phyloP scores from a whole-genome alignment of 1,140 invertebrate species.

The Dinoponera quadriceps region DNA sequence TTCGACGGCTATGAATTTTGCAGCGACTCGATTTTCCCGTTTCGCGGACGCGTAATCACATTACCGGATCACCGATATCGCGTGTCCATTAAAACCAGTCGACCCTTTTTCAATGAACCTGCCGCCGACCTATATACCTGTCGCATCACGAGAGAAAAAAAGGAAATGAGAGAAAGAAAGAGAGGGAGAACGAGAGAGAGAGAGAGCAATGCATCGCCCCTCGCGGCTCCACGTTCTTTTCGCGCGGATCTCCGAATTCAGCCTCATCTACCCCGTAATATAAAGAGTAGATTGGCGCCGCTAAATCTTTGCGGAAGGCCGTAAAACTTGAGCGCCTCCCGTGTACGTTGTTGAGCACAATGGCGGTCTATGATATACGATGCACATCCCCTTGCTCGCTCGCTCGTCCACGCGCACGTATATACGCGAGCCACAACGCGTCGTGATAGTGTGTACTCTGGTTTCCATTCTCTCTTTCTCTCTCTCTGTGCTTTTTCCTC shows the following conservation, averaged over 20 bases:
- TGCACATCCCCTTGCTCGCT: constrained; percentile 43
- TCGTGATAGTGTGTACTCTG: constrained; percentile 30
- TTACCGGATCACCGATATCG: constrained; percentile 42
- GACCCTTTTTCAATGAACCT: constrained; percentile 43
- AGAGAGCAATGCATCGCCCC: not conserved
- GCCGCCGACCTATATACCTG: constrained; percentile 32
- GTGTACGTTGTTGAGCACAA: constrained; percentile 53
- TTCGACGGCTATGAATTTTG: constrained; percentile 38
- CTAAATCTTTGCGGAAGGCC: constrained; percentile 63
- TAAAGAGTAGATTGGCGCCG: constrained; percentile 61
- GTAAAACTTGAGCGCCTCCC: constrained; percentile 55
- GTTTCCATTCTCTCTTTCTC: not conserved
- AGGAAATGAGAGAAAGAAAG: no score
- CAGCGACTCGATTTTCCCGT: constrained; percentile 44
- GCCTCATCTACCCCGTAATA: constrained; percentile 48
- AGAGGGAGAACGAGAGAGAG: not conserved
- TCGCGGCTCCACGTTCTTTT: constrained; percentile 30
- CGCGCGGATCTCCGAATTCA: constrained; percentile 41
- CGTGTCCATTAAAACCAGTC: constrained; percentile 35
- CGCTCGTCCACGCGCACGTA: no score
- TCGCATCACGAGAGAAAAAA: constrained; percentile 12
- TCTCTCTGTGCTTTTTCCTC: no score
- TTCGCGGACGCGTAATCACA: constrained; percentile 39
- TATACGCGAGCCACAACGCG: constrained; percentile 17
- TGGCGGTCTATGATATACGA: constrained; percentile 56